Evolutionary conservation across 2,113 vertebrate genomes (phyloP), one percentile per base, ranked within the genome.

Genomic region (Tinamus guttatus): DNA sequence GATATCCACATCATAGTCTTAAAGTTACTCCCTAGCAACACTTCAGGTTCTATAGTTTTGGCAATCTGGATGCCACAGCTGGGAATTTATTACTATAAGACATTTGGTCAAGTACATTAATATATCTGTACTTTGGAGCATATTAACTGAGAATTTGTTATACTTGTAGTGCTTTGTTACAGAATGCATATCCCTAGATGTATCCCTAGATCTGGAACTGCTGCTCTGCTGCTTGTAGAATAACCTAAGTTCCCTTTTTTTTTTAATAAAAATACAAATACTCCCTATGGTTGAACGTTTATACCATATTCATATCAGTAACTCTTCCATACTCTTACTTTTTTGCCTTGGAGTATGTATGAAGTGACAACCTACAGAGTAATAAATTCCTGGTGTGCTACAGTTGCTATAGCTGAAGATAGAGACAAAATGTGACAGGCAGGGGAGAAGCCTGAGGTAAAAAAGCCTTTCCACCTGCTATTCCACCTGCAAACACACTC

Each of bases 401-500:
- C 38, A 32, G 52, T 28, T 34, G 32, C 45, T 27, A 11, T 60
- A 38, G 80, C 59, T 73, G 81, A 77, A 81, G 0, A 0, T 11
- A 11, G 36, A 56, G 5, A 24, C 58, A 71, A 16, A 70, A n/a
- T 43, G 22, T 32, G 47, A 20, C 34, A 40, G 52, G 59, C 3
- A 3, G 51, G 51, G n/a, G 65, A 49, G 28, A 77, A 19, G 21
- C 30, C 25, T 34, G 28, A 28, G 18, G 52, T 28, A 24, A 45
- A 81, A 73, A 10, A 78, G 5, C 19, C 49, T 47, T 68, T 36
- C 47, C 41, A 4, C 15, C 0, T 1, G 5, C 19, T 41, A 36
- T 69, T 41, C 36, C 52, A 4, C 16, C 0, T 2, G 36, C 20
- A 59, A 52, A 8, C 3, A 9, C 7, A 8, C 8, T 67, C 11